Conservation (phyloP, 2,888 invertebrate species). For the Dromius quadrimaculatus region DNA sequence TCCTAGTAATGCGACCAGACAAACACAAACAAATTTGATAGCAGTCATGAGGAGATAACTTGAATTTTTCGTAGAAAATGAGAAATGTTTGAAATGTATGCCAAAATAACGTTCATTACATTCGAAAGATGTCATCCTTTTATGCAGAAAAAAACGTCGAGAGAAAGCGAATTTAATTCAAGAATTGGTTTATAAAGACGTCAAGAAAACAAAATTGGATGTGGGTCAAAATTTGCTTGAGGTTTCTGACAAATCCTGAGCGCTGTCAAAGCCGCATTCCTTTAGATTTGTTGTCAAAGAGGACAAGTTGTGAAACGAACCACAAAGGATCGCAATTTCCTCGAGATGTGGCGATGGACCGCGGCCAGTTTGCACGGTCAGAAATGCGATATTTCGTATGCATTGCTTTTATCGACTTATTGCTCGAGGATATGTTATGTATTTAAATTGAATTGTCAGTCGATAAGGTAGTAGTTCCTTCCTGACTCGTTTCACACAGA, state of each 20-base stretch:
- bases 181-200: slow-evolving; percentile 22
- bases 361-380: slow-evolving; percentile 44
- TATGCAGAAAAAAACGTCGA: no score
- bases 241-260: slow-evolving; percentile 25
- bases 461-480: background rate
- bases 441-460: slow-evolving; percentile 46
- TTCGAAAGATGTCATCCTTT: no score
- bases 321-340: slow-evolving; percentile 11
- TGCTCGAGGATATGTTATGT: slow-evolving; percentile 35
- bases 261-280: slow-evolving; percentile 32
- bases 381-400: slow-evolving; percentile 46
- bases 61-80: no score
- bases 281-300: slow-evolving; percentile 34
- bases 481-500: background rate
- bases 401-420: slow-evolving; percentile 50
- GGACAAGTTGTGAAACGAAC: background rate
- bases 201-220: slow-evolving; percentile 15
- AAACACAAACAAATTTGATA: no score
- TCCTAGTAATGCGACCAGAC: no score
- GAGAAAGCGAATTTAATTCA: slow-evolving; percentile 23
- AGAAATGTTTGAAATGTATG: no score
- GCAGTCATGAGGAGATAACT: no score
- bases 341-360: background rate
- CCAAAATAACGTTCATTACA: no score
- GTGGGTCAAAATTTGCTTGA: slow-evolving; percentile 24